Evolutionary conservation across 2,797 vertebrate species (phyloP).

Genomic region (Lates japonicus): DNA sequence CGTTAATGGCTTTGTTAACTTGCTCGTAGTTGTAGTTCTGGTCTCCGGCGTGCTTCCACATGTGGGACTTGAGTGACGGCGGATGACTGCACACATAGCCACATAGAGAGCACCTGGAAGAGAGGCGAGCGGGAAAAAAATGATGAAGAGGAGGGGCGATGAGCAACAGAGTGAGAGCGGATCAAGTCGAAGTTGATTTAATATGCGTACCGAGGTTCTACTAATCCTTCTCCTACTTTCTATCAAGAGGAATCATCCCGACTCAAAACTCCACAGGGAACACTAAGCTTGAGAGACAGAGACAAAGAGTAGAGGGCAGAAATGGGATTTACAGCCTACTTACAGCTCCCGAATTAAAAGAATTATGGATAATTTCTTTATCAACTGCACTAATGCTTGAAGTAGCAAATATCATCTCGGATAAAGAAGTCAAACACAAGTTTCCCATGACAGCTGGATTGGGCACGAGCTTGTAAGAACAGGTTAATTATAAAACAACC

Average conservation of each 20-base stretch:
- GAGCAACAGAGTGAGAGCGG: slow-evolving; percentile 37
- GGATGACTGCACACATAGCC: slow-evolving; percentile 99
- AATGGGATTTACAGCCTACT: slow-evolving; percentile 49
- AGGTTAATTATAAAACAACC: not conserved
- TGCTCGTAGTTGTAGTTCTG: slow-evolving; percentile 99
- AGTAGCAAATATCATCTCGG: slow-evolving; percentile 14
- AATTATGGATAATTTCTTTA: slow-evolving; percentile 42
- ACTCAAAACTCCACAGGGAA: slow-evolving; percentile 41
- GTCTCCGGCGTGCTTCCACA: slow-evolving; percentile 99
- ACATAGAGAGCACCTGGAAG: slow-evolving; percentile 95
- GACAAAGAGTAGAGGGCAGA: slow-evolving; percentile 35
- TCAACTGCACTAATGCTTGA: slow-evolving; percentile 15
- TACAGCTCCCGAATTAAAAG: slow-evolving; percentile 27
- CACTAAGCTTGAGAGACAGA: slow-evolving; percentile 35
- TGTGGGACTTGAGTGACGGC: slow-evolving; percentile 97
- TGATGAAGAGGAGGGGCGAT: not conserved
- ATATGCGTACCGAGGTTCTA: slow-evolving; percentile 48
- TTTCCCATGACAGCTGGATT: not conserved
- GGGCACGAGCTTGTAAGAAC: not conserved
- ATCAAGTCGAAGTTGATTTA: slow-evolving; percentile 58
- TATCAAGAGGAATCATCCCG: slow-evolving; percentile 68
- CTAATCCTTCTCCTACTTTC: slow-evolving; percentile 65
- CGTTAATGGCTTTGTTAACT: slow-evolving; percentile 98
- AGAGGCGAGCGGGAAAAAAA: not conserved
- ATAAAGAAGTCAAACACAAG: not conserved